These are phyloP conservation scores for Siniperca scherzeri DNA, from an alignment of 2,797 vertebrate species.

Conservation along the genomic window DNA sequence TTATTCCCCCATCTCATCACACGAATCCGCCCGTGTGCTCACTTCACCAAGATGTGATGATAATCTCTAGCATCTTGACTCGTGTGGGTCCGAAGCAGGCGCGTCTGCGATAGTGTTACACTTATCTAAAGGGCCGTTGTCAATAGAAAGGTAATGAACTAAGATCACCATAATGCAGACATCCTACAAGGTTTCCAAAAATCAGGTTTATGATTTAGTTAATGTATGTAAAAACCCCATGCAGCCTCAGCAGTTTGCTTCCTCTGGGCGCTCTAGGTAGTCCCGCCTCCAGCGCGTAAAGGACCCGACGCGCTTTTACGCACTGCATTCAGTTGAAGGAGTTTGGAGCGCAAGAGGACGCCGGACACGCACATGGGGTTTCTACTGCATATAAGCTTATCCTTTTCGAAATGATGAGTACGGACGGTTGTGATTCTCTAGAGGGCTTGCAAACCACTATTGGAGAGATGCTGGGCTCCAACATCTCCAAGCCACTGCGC, in stretches of 20 bases:
- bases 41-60: not conserved
- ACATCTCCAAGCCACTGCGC: conserved; percentile 72
- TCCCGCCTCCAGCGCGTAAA: conserved; percentile 76
- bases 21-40: not conserved
- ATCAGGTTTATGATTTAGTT: not conserved
- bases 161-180: too few relatives aligned
- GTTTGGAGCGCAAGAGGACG: conserved; percentile 38
- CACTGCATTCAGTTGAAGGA: conserved; percentile 40
- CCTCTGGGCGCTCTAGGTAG: not conserved
- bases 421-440: conserved; percentile 45
- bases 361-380: conserved; percentile 1
- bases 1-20: not conserved
- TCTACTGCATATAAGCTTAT: not conserved
- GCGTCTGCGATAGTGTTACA: not conserved
- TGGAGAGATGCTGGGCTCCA: conserved; percentile 75
- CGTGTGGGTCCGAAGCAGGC: not conserved
- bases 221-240: not conserved
- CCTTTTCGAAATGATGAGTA: conserved; percentile 51
- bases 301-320: conserved; percentile 65
- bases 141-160: not conserved
- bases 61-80: not conserved
- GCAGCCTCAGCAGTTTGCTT: not conserved
- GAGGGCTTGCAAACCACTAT: conserved; percentile 5
- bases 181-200: not conserved
- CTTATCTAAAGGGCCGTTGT: not conserved